Evolutionary conservation across 2,113 vertebrate species (phyloP), one percentile per base, ranked within the genome.

Genomic region (Pavo muticus): DNA sequence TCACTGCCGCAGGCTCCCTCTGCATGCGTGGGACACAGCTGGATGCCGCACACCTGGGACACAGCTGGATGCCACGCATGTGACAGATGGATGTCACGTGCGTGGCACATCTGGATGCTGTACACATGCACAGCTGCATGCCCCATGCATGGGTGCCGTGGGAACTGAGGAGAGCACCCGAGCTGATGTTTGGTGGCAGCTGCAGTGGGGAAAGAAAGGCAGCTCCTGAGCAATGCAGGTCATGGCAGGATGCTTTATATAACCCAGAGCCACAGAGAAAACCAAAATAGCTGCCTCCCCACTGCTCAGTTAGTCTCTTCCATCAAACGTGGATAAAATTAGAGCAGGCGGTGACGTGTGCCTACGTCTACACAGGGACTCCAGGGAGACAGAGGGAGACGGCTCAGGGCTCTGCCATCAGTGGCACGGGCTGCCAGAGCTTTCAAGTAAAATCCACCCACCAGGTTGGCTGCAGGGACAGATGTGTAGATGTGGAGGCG

Each of bases 271-370:
- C 92, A 96, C 90, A 67, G 97, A 96, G 97, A 97, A 94, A 91
- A 98, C 97, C 98, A 97, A 98, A 99, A 99, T 99, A 99, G 99
- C 98, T 98, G 97, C 98, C 94, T 99, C 98, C 98, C 98, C 97
- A 97, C 98, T 98, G 98, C 98, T 98, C 98, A 97, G 98, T 98
- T 98, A 98, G 98, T 98, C 98, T 99, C 98, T 98, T 98, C 98
- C 98, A 99, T 98, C 98, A 97, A 98, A 98, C 97, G 91, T 68
- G 96, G 98, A 98, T 99, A 99, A 99, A 99, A 99, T 99, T 99
- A 99, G 99, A 98, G 98, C 98, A 97, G 97, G 97, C 97, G 87
- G 97, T 99, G 99, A 99, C 99, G 99, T 97, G 98, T 97, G 97
- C 98, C 98, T 99, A 98, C 99, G 98, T 99, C 98, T 98, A 95